These are phyloP conservation scores for Poeciliopsis paucimaculata DNA, from an alignment of 2,797 vertebrate genomes.

Conservation along the genomic window DNA sequence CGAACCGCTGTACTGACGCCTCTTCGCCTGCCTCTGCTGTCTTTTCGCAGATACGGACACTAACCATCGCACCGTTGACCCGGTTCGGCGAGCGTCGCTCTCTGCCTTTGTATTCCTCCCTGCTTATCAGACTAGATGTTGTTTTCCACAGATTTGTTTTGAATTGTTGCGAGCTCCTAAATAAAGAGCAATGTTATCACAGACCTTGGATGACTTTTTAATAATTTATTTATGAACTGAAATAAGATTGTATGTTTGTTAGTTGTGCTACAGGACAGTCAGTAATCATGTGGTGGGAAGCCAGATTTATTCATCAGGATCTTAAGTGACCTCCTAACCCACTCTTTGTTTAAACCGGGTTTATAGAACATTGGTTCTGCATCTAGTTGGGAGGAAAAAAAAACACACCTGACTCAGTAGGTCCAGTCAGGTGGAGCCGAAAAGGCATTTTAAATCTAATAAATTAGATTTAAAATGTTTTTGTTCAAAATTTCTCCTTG, in stretches of 20 bases:
- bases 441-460: neutral
- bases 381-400: neutral
- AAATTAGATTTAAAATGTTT: neutral
- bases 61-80: conserved; percentile 53
- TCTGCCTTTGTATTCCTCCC: conserved; percentile 21
- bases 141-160: conserved; percentile 57
- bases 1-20: conserved; percentile 6
- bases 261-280: conserved; percentile 23
- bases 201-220: neutral
- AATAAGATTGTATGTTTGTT: neutral
- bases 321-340: conserved; percentile 22
- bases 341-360: neutral
- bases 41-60: conserved; percentile 81
- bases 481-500: neutral
- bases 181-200: conserved; percentile 63
- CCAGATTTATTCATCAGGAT: conserved; percentile 38
- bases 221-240: neutral
- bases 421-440: neutral
- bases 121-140: conserved; percentile 27
- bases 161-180: conserved; percentile 62
- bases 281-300: conserved; percentile 49
- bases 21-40: neutral
- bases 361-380: neutral
- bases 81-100: conserved; percentile 19
- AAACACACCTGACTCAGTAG: neutral